Conservation (phyloP, 1,140 invertebrate genomes). For the Macrotrachela quadricornifera region DNA sequence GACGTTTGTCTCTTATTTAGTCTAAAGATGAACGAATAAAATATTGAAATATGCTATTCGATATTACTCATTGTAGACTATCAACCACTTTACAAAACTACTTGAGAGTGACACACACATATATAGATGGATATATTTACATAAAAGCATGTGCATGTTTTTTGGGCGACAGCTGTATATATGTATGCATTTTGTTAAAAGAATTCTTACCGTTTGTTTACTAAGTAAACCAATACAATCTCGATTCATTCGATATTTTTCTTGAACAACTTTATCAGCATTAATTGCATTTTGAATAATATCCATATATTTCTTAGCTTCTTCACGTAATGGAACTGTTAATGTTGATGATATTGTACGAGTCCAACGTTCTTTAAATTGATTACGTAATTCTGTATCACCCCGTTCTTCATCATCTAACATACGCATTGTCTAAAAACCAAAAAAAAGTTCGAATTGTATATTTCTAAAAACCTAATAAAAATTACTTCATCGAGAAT, state of each 20-base stretch:
- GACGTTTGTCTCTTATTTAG: too few species aligned
- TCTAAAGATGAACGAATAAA: too few species aligned
- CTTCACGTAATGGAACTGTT: conserved; percentile 62
- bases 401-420: conserved; percentile 71
- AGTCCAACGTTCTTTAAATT: conserved; percentile 71
- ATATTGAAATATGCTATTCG: too few species aligned
- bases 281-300: conserved; percentile 72
- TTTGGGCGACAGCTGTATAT: too few species aligned
- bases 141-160: too few species aligned
- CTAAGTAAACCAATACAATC: conserved; percentile 61
- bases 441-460: too few species aligned
- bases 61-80: too few species aligned
- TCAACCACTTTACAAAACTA: too few species aligned
- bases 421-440: conserved; percentile 52
- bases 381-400: conserved; percentile 59
- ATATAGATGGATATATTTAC: too few species aligned
- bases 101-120: too few species aligned
- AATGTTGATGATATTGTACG: conserved; percentile 64
- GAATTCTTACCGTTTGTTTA: conserved; percentile 39
- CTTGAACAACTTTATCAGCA: conserved; percentile 52
- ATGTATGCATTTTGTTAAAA: too few species aligned
- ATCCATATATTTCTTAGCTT: conserved; percentile 61
- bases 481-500: conserved; percentile 49
- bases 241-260: conserved; percentile 59
- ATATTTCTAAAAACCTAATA: too few species aligned